Evolutionary conservation across 2,797 vertebrate genomes (phyloP).

Genomic region (Anomalospiza imberbis): DNA sequence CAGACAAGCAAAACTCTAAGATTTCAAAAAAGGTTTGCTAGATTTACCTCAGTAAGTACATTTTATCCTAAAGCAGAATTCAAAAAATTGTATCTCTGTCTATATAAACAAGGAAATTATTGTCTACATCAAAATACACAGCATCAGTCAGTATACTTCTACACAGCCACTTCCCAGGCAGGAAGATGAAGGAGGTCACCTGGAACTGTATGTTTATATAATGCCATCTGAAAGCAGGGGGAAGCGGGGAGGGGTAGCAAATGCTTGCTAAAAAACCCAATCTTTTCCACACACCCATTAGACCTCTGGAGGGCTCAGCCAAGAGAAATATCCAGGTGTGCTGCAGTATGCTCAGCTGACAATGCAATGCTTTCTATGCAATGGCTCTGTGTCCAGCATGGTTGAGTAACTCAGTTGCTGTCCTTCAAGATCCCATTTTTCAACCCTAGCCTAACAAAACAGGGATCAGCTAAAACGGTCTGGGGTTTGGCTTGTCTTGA

Average conservation of each 20-base stretch:
- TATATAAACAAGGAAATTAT: background rate
- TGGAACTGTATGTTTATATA: background rate
- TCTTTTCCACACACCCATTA: background rate
- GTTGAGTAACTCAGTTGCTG: background rate
- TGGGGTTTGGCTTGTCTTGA: background rate
- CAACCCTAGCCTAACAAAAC: background rate
- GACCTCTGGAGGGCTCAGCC: background rate
- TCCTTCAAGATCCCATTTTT: background rate
- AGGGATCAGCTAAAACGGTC: background rate
- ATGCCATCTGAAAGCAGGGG: background rate
- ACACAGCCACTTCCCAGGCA: background rate
- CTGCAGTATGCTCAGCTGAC: background rate
- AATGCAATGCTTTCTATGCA: background rate
- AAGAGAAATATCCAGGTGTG: background rate
- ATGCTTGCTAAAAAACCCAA: background rate
- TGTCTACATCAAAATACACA: background rate
- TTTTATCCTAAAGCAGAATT: background rate
- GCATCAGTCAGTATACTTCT: background rate
- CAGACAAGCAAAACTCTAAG: background rate
- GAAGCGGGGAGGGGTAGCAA: rapidly evolving
- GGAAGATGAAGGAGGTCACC: background rate
- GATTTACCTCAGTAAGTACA: background rate
- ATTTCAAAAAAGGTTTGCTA: background rate
- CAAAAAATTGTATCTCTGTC: background rate
- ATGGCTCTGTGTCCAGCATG: background rate